These are phyloP conservation scores for Phoronis australis DNA, from an alignment of 2,888 invertebrate species.

Conservation along the genomic window DNA sequence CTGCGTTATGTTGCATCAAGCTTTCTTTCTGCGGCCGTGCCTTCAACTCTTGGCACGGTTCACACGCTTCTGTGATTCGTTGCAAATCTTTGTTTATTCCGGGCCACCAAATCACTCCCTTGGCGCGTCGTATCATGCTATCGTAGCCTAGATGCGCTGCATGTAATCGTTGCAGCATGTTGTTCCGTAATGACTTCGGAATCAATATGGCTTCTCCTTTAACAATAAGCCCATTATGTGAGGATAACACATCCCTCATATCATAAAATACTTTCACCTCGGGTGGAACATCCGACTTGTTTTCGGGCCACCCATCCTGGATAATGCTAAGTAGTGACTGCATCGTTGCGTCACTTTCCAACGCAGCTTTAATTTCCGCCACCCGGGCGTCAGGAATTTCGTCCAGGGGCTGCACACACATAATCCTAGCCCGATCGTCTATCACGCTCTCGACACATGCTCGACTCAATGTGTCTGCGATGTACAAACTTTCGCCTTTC, in stretches of 20 bases:
- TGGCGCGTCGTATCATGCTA: neutral
- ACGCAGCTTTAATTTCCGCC: neutral
- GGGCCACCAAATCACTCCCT: neutral
- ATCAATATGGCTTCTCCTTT: neutral
- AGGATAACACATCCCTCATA: neutral
- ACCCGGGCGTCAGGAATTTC: conserved; percentile 1
- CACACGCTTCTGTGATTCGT: neutral
- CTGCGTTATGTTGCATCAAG: no score
- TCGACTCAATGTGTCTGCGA: conserved; percentile 16
- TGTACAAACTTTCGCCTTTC: conserved; percentile 10
- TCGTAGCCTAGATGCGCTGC: neutral
- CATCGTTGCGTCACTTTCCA: neutral
- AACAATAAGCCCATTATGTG: neutral
- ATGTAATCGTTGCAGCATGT: neutral
- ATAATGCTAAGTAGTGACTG: neutral
- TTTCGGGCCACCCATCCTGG: conserved; percentile 7
- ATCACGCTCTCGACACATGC: conserved; percentile 1
- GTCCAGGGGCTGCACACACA: neutral
- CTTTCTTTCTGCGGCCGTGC: no score
- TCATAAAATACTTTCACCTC: neutral
- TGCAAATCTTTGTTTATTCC: neutral
- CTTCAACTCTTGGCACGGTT: neutral
- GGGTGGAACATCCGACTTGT: neutral
- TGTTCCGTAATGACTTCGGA: neutral
- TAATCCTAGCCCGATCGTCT: conserved; percentile 1